phyloP scores from a whole-genome alignment of 2,888 invertebrate species.

The Hedya salicella region DNA sequence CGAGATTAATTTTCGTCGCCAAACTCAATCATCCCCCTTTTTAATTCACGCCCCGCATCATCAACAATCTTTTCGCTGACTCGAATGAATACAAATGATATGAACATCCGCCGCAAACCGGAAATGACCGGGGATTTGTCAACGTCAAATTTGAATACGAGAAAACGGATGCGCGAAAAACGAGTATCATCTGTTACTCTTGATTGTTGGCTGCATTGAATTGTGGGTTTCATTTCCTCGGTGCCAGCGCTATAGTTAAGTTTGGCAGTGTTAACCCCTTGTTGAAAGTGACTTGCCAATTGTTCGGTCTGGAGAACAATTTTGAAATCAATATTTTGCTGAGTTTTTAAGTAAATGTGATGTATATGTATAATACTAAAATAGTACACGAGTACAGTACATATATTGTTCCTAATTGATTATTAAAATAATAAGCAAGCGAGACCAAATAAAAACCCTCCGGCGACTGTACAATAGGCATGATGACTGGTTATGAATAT shows the following conservation, averaged over 20 bases:
- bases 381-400: too few relatives aligned
- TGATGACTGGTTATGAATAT: too few relatives aligned
- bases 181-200: constrained; percentile 77
- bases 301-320: constrained; percentile 14
- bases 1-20: constrained; percentile 38
- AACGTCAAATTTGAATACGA: constrained; percentile 82
- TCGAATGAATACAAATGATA: constrained; percentile 81
- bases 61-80: constrained; percentile 64
- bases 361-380: too few relatives aligned
- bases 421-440: too few relatives aligned
- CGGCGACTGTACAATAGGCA: too few relatives aligned
- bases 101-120: constrained; percentile 71
- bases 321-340: not conserved
- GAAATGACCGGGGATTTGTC: constrained; percentile 81
- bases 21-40: constrained; percentile 51
- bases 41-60: constrained; percentile 64
- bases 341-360: too few relatives aligned
- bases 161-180: constrained; percentile 77
- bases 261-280: constrained; percentile 11
- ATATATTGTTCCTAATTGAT: too few relatives aligned
- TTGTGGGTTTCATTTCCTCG: constrained; percentile 47
- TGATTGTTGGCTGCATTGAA: constrained; percentile 44
- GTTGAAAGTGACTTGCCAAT: constrained; percentile 21
- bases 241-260: constrained; percentile 27
- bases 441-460: too few relatives aligned